A percentile compares a stretch with the other conserved stretches of the same genome.
These are phyloP conservation scores for Acanthurus lineatus DNA, from an alignment of 2,797 vertebrate genomes.

Conservation along the genomic window DNA sequence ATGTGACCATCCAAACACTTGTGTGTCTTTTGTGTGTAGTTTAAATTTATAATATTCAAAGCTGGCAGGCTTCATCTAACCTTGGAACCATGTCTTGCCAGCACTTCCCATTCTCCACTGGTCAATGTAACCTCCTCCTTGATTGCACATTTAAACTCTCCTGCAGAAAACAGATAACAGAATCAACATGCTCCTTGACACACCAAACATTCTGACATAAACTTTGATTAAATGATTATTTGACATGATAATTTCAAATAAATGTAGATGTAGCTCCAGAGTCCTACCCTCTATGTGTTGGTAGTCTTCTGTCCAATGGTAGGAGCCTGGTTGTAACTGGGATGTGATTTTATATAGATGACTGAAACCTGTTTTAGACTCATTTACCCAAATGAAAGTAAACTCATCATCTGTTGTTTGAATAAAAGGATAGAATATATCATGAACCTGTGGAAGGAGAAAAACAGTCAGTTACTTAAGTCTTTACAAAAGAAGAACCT, in stretches of 20 bases:
- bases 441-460: conserved; percentile 87
- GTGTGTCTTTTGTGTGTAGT: neutral
- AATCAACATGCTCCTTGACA: conserved; percentile 34
- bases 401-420: conserved; percentile 90
- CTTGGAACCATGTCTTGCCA: conserved; percentile 93
- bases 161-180: conserved; percentile 69
- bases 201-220: neutral
- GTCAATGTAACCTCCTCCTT: conserved; percentile 91
- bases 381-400: conserved; percentile 90
- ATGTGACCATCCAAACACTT: too few relatives aligned
- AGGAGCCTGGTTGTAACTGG: conserved; percentile 82
- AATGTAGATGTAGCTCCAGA: neutral
- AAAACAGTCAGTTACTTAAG: conserved; percentile 3
- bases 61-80: conserved; percentile 72
- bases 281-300: conserved; percentile 76
- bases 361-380: conserved; percentile 93
- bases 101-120: conserved; percentile 93
- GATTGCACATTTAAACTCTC: conserved; percentile 92
- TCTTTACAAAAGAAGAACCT: neutral
- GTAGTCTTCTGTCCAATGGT: conserved; percentile 85
- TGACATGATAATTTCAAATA: neutral
- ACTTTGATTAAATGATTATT: neutral
- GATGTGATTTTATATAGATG: conserved; percentile 92
- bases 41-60: neutral
- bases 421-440: conserved; percentile 93